phyloP scores from a whole-genome alignment of 2,113 vertebrate species.

The Brachyistius frenatus region DNA sequence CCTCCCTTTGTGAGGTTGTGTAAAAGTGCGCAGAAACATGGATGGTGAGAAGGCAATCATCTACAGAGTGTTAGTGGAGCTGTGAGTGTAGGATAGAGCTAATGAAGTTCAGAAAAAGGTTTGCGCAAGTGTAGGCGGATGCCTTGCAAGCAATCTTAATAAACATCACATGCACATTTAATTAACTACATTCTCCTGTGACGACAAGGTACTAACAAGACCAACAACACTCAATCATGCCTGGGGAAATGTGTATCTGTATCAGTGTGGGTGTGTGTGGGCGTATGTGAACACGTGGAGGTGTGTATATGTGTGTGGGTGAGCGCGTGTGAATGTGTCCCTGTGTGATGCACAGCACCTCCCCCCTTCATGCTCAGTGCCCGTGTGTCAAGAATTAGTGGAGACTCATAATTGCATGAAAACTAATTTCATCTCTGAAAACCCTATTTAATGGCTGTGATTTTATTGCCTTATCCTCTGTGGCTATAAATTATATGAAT shows the following conservation, averaged over 20 bases:
- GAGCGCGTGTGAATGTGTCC: constrained; percentile 8
- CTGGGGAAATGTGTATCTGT: constrained; percentile 42
- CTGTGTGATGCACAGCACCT: constrained; percentile 19
- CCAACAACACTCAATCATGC: constrained; percentile 65
- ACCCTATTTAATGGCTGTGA: constrained; percentile 73
- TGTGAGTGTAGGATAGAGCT: constrained; percentile 40
- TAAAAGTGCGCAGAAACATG: constrained; percentile 6
- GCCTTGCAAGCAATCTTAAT: constrained; percentile 71
- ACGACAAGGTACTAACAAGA: constrained; percentile 77
- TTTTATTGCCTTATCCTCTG: constrained; percentile 75
- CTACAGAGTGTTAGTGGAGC: constrained; percentile 33
- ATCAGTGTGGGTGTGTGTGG: constrained; percentile 8
- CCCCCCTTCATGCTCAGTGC: constrained; percentile 59
- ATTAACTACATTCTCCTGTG: constrained; percentile 74
- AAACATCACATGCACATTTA: constrained; percentile 77
- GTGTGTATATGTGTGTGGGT: constrained; percentile 22
- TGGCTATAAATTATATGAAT: constrained; percentile 75
- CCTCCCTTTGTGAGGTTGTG: constrained; percentile 12
- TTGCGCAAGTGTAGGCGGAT: constrained; percentile 64
- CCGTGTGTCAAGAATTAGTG: constrained; percentile 76
- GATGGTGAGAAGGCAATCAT: constrained; percentile 30
- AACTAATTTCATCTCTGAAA: constrained; percentile 82
- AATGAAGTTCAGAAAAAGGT: constrained; percentile 70
- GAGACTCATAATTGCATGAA: constrained; percentile 78
- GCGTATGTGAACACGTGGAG: constrained; percentile 18